Evolutionary conservation across 2,888 invertebrate genomes (phyloP).

Genomic region (Uloborus plumipes): DNA sequence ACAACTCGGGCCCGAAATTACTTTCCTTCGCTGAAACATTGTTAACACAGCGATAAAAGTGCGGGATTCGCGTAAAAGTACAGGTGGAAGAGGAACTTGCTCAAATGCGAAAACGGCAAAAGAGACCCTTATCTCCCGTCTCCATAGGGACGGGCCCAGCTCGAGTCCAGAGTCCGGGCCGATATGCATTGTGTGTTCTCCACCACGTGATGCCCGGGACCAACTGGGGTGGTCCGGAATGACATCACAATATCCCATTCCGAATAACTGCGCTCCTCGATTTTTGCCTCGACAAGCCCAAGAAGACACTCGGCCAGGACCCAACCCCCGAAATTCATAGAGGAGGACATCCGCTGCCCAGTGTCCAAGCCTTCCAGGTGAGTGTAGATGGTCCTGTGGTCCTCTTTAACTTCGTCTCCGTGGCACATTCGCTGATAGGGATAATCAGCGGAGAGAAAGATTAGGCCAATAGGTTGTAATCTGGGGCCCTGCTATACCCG

Average conservation of each 20-base stretch:
- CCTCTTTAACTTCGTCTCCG: too few species aligned
- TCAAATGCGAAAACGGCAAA: slow-evolving; percentile 5
- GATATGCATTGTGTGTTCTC: slow-evolving; percentile 37
- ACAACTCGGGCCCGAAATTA: too few species aligned
- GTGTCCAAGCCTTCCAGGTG: too few species aligned
- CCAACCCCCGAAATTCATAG: too few species aligned
- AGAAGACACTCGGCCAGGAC: too few species aligned
- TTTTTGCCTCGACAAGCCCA: too few species aligned
- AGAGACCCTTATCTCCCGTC: slow-evolving; percentile 36
- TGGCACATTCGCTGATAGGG: slow-evolving; percentile 38
- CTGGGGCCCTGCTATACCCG: slow-evolving; percentile 50
- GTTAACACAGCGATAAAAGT: too few species aligned
- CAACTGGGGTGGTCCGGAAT: slow-evolving; percentile 25
- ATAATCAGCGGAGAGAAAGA: slow-evolving; percentile 47
- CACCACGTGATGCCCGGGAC: slow-evolving; percentile 26
- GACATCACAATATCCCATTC: slow-evolving; percentile 38
- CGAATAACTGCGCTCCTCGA: slow-evolving; percentile 21
- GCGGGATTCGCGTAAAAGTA: too few species aligned
- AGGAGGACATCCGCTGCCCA: too few species aligned
- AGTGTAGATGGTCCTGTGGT: too few species aligned
- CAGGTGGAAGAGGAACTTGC: background rate
- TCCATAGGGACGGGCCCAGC: slow-evolving; percentile 38
- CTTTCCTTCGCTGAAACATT: too few species aligned
- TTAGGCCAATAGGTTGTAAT: slow-evolving; percentile 47
- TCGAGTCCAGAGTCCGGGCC: slow-evolving; percentile 50